A percentile compares a stretch with the other conserved stretches of the same genome.
phyloP scores from a whole-genome alignment of 2,113 vertebrate genomes.

The Elanus axillaris region DNA sequence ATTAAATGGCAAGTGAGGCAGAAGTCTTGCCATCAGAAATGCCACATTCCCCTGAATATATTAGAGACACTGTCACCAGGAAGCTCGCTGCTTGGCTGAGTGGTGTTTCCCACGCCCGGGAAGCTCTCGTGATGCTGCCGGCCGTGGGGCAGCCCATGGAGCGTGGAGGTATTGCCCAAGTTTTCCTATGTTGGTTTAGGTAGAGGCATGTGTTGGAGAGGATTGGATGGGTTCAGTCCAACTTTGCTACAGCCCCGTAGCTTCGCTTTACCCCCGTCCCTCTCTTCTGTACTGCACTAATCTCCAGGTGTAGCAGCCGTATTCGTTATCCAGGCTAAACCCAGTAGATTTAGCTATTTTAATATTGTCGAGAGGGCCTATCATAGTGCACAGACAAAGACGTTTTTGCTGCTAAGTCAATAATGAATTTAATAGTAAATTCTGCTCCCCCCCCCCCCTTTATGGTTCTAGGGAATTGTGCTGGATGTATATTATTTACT shows the following conservation, averaged over 20 bases:
- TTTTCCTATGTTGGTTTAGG: background rate
- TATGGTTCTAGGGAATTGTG: conserved; percentile 16
- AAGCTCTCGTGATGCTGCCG: background rate
- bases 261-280: too few relatives aligned
- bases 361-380: background rate
- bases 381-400: background rate
- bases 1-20: conserved; percentile 71
- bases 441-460: background rate
- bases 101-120: background rate
- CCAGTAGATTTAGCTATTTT: background rate
- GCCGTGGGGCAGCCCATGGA: background rate
- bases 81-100: background rate
- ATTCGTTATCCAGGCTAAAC: background rate
- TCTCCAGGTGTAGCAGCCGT: rapidly evolving
- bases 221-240: background rate
- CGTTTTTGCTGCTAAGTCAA: background rate
- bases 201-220: background rate
- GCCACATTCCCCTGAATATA: conserved; percentile 37
- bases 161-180: rapidly evolving
- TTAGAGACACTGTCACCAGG: background rate
- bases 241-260: rapidly evolving
- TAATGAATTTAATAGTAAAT: background rate
- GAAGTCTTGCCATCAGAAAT: conserved; percentile 70
- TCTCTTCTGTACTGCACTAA: background rate
- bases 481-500: conserved; percentile 23